Evolutionary conservation across 2,888 invertebrate genomes (phyloP).

Genomic region (Brachynemurus nebulosus): DNA sequence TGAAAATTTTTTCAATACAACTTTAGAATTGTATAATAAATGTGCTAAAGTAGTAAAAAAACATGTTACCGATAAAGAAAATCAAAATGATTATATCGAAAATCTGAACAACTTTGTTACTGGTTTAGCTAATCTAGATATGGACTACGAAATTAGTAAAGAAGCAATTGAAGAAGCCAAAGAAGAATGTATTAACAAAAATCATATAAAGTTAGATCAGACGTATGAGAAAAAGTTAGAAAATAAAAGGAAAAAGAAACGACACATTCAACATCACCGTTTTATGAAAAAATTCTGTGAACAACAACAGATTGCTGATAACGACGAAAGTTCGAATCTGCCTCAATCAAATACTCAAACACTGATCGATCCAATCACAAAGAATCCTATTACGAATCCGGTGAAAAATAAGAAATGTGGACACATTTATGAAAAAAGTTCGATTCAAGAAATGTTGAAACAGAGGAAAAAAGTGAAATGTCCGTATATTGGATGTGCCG

Average conservation of each 20-base stretch:
- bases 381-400: constrained; percentile 22
- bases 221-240: neutral
- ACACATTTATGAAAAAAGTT: constrained; percentile 24
- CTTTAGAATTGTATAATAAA: no score
- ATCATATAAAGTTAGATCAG: neutral
- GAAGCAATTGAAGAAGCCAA: neutral
- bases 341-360: constrained; percentile 21
- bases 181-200: neutral
- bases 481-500: constrained; percentile 25
- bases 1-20: no score
- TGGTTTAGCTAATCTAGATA: neutral
- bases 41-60: no score
- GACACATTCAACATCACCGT: neutral
- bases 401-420: constrained; percentile 23
- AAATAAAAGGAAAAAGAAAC: no score
- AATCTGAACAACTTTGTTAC: neutral
- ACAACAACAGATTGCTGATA: neutral
- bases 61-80: neutral
- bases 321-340: neutral
- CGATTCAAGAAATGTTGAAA: constrained; percentile 22
- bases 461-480: constrained; percentile 22
- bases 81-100: neutral
- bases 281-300: neutral
- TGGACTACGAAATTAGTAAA: neutral
- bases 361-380: constrained; percentile 25